phyloP scores from a whole-genome alignment of 2,797 vertebrate genomes.

The Varecia variegata region DNA sequence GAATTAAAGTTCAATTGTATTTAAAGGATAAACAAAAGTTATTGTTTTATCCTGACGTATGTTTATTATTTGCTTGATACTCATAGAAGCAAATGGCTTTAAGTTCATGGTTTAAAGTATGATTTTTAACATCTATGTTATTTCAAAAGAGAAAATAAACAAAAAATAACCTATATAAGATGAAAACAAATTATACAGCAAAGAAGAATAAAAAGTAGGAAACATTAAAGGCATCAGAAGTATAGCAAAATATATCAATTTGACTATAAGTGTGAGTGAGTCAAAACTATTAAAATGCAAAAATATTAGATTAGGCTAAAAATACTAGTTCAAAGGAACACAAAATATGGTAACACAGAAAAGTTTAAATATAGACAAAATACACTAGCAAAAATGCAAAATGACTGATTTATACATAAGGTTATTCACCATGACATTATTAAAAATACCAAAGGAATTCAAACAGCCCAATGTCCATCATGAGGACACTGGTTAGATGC shows the following conservation, averaged over 20 bases:
- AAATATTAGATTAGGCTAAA: background rate
- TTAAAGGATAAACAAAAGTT: background rate
- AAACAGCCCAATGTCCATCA: background rate
- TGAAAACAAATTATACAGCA: background rate
- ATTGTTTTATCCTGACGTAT: background rate
- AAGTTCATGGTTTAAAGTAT: background rate
- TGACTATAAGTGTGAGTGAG: background rate
- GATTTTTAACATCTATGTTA: background rate
- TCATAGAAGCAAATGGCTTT: background rate
- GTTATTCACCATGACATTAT: background rate
- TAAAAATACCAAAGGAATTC: background rate
- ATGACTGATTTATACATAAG: background rate
- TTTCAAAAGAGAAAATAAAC: background rate
- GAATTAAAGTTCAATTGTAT: background rate
- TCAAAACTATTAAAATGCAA: background rate
- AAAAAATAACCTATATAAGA: background rate
- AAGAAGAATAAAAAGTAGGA: background rate
- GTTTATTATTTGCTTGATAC: background rate
- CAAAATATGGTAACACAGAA: background rate
- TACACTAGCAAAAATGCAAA: background rate
- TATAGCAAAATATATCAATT: background rate
- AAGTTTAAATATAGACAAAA: background rate
- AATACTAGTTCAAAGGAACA: background rate
- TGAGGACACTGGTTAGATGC: background rate
- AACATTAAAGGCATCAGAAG: background rate